Evolutionary conservation across 2,113 vertebrate genomes (phyloP), one percentile per base, ranked within the genome.

Genomic region (Beaufortia kweichowensis): DNA sequence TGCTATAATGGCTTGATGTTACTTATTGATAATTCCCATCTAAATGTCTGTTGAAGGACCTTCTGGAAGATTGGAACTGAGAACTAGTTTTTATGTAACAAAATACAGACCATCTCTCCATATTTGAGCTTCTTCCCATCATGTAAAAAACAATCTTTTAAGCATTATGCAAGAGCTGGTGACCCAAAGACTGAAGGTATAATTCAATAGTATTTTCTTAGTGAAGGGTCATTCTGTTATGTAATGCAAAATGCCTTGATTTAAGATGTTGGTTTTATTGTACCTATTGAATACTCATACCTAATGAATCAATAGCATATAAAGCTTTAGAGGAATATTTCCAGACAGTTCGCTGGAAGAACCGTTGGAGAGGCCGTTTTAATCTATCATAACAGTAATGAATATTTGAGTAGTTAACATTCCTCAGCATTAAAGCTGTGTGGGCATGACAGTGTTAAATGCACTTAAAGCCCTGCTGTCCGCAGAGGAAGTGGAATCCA

Each of bases 361-460:
- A 56, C 31, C 23, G 43, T 41, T 72, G 66, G 31, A 50, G 35
- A 72, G 26, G 33, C 48, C 39, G 60, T 76, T 71, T 65, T 78
- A 78, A 67, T 64, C 56, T 68, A 62, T 81, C 75, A 72, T 60
- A 70, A 65, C 50, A 82, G 53, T 70, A 79, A 80, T 80, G 28
- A 59, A 80, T 80, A 57, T 80, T 31, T 70, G 69, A 75, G 74
- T 62, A 46, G 74, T 74, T 70, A 77, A 48, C 48, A 67, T 71
- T 75, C 50, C 77, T 76, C 69, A 66, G 74, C 5, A 61, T 64
- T 68, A 69, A 74, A 69, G 48, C 63, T 29, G 33, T 76, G 57
- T 23, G 41, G 73, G 79, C 62, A 55, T 63, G 62, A 39, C 59
- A 43, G 29, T 68, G 67, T 53, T 77, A 66, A 80, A 69, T 76